Conservation (phyloP, 2,797 vertebrate genomes). For the Aplochiton taeniatus region DNA sequence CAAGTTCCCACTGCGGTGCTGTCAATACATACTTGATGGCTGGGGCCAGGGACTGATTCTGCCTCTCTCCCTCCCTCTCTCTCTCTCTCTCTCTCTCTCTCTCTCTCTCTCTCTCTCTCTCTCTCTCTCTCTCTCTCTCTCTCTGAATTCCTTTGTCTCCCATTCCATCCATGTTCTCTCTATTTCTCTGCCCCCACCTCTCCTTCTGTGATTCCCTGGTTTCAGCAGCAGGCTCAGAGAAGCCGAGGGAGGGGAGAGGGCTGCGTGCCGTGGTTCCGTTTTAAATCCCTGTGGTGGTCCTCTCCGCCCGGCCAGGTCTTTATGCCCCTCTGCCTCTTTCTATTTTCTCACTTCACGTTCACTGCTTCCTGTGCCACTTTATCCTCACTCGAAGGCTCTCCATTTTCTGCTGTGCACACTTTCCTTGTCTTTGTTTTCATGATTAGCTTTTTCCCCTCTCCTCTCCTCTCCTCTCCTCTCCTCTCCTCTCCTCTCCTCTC, state of each 20-base stretch:
- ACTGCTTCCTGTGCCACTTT: slow-evolving; percentile 1
- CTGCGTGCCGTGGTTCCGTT: too few relatives aligned
- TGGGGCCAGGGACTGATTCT: slow-evolving; percentile 37
- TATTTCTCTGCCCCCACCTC: slow-evolving; percentile 6
- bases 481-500: neutral
- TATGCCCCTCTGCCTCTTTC: too few relatives aligned
- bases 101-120: neutral
- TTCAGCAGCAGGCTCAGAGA: too few relatives aligned
- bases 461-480: slow-evolving; percentile 8
- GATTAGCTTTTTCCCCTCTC: slow-evolving; percentile 14
- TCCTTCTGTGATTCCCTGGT: slow-evolving; percentile 5
- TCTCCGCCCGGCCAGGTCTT: too few relatives aligned
- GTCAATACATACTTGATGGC: slow-evolving; percentile 62
- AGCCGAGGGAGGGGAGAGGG: too few relatives aligned
- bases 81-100: neutral
- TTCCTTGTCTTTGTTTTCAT: neutral
- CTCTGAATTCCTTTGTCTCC: slow-evolving; percentile 20
- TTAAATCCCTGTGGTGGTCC: too few relatives aligned
- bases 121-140: slow-evolving; percentile 1
- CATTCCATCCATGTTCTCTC: slow-evolving; percentile 5
- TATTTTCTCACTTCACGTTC: too few relatives aligned
- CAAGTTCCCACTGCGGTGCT: slow-evolving; percentile 57
- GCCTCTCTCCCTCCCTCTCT: slow-evolving; percentile 3
- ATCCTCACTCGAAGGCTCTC: slow-evolving; percentile 20
- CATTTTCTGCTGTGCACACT: neutral